Base-by-base conservation (phyloP, 2,888 invertebrate genomes). In the Lamellibrachia columna region DNA sequence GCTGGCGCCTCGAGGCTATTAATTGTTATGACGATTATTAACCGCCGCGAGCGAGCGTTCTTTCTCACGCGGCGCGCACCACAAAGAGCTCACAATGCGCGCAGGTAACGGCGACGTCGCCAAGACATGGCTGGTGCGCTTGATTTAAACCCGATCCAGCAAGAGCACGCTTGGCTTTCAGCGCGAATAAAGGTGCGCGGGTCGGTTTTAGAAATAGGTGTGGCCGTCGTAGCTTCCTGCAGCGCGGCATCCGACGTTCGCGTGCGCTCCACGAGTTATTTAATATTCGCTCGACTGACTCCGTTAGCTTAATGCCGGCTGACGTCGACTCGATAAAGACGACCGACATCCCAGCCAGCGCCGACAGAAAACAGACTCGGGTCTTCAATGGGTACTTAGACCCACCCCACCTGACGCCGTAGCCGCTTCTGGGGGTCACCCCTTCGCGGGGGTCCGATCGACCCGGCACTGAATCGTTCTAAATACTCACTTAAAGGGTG, bases 1-100 rank as follows among this genome's bases (percentile, higher is more conserved):
- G 75, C 75, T n/a, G 15, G 75, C 75, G 40, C 40, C 40, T 40
- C 40, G 40, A 40, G 22, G 75, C 22, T 15, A 75, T 75, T 75
- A 75, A 75, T 75, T 75, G 22, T 75, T 75, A 75, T n/a, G 75
- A 75, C 75, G 22, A 75, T 75, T 75, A 75, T 75, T 75, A 75
- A 75, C 75, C 75, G 75, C 15, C 22, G 75, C 6, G n/a, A 22
- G 75, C 75, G 22, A 75, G 75, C 75, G 75, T 75, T 15, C 75
- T 75, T 75, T 75, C 75, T 75, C 75, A 75, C 75, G 75, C 22
- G 22, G 75, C 15, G 75, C 75, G 75, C 75, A 22, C 22, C 75
- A 75, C 75, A 75, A 75, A 75, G 58, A 3, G 58, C 11, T 15
- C 58, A 58, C 11, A 8, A 15, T 8, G 8, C 58, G 58, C 11